Evolutionary conservation across 1,140 invertebrate genomes (phyloP).

Genomic region (Globodera ellingtonae): DNA sequence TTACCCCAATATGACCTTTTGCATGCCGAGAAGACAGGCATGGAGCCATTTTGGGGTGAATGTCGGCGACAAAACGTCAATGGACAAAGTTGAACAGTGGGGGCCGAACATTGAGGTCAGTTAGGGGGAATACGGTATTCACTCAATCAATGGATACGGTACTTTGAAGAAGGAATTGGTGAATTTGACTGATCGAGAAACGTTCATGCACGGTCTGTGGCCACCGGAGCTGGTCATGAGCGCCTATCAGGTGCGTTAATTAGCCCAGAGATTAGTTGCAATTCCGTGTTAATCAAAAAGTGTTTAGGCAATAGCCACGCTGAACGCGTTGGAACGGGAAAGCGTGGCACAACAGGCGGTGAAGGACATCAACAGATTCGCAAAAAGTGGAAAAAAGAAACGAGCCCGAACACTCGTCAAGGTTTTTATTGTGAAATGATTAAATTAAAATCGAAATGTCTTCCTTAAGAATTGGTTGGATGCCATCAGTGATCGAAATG

Average conservation of each 20-base stretch:
- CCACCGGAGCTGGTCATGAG: slow-evolving; percentile 29
- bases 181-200: slow-evolving; percentile 35
- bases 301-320: slow-evolving; percentile 39
- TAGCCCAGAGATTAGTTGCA: too few species aligned
- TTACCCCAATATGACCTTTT: slow-evolving; percentile 44
- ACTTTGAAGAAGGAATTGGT: slow-evolving; percentile 24
- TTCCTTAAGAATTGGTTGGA: slow-evolving; percentile 51
- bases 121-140: neutral
- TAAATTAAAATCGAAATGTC: slow-evolving; percentile 11
- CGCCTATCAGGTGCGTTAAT: slow-evolving; percentile 32
- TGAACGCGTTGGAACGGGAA: slow-evolving; percentile 46
- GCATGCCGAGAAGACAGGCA: slow-evolving; percentile 46
- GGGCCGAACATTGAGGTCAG: slow-evolving; percentile 30
- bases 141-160: neutral
- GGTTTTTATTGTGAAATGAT: neutral
- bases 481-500: slow-evolving; percentile 49
- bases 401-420: slow-evolving; percentile 41
- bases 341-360: slow-evolving; percentile 35
- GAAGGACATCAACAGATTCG: slow-evolving; percentile 35
- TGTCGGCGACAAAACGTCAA: neutral
- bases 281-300: too few species aligned
- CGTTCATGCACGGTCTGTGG: slow-evolving; percentile 36
- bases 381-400: slow-evolving; percentile 22
- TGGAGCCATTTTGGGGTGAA: slow-evolving; percentile 44
- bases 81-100: slow-evolving; percentile 22